A percentile compares a stretch with the other conserved stretches of the same genome.
These are phyloP conservation scores for Buphagus erythrorhynchus DNA, from an alignment of 2,797 vertebrate species.

Conservation along the genomic window DNA sequence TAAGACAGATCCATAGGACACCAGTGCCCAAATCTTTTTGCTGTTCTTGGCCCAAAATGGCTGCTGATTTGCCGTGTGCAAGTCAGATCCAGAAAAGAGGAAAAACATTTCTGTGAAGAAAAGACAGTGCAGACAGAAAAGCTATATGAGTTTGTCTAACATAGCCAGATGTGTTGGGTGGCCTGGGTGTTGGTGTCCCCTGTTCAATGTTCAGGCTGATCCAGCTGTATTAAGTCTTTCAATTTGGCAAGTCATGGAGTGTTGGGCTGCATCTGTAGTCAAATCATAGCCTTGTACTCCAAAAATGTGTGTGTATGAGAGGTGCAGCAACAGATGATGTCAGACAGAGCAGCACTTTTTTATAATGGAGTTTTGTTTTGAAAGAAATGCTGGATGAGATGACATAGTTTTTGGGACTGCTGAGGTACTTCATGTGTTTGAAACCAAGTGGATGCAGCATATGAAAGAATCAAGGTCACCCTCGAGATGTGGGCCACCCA, in stretches of 20 bases:
- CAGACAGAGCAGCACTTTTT: background rate
- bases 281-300: background rate
- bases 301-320: background rate
- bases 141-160: background rate
- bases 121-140: background rate
- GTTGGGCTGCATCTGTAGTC: background rate
- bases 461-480: conserved; percentile 1
- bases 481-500: conserved; percentile 56
- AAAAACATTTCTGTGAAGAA: background rate
- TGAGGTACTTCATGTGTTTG: background rate
- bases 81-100: background rate
- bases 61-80: background rate
- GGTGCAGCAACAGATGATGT: background rate
- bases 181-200: background rate
- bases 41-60: background rate
- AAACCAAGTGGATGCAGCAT: background rate
- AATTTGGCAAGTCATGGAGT: background rate
- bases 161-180: background rate
- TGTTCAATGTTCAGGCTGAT: background rate
- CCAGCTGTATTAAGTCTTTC: background rate
- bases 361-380: background rate
- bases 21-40: background rate
- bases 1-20: background rate
- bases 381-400: background rate
- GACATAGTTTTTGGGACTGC: background rate